Base-by-base conservation (phyloP, 2,113 vertebrate species). In the Cyanoramphus novaezelandiae region DNA sequence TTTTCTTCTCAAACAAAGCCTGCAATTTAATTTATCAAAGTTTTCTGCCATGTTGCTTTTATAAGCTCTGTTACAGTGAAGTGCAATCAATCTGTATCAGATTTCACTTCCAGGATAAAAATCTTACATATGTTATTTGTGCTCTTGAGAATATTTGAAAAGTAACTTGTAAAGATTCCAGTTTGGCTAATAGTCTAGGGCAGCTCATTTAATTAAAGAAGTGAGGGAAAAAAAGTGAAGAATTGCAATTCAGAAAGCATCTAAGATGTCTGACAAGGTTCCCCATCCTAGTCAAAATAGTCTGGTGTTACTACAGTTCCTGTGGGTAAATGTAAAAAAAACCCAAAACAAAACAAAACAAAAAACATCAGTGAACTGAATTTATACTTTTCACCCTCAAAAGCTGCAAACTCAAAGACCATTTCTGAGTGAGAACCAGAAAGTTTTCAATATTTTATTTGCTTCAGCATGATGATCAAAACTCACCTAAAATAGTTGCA, bases 221-320 rank as follows among this genome's bases (percentile, higher is more conserved):
- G 8, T 29, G 3, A 5, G 10, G 5, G 10, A 3, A 1, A 9
- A 17, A 50, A 33, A 35, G 2, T 7, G 19, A 52, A 53, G 11
- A 62, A 79, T 7, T 43, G 8, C 0, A 6, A 55, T 60, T 83
- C 59, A 77, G 8, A 64, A 65, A 47, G 6, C 2, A 1, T 12
- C 13, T 57, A 53, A 75, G 6, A 44, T 71, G 14, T 46, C 25
- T 1, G 6, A 19, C 11, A 25, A 19, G 6, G 63, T 71, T 68
- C 44, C 4, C 20, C 43, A 29, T 43, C 17, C 31, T 37, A 29
- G 5, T 74, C 47, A 41, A 72, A 57, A 52, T 9, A 50, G 23
- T 21, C 6, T 39, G 16, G 3, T 63, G 8, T 70, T 55, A 31
- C 14, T 69, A 21, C 23, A 49, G 5, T 4, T 84, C 74, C 18